A percentile compares a stretch with the other conserved stretches of the same genome.
Conservation (phyloP, 2,113 vertebrate species). For the Pogonocichla stellata region DNA sequence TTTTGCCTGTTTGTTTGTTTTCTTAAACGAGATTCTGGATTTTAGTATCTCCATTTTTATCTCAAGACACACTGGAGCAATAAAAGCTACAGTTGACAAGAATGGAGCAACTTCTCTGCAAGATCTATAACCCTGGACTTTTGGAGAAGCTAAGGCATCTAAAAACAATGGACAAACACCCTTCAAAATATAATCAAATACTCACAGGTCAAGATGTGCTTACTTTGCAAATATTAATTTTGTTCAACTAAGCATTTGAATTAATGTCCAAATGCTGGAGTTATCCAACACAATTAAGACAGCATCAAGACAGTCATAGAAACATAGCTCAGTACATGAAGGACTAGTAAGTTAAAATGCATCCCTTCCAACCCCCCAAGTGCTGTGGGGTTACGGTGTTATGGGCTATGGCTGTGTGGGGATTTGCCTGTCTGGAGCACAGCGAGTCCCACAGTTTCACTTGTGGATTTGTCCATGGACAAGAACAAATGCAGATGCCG, state of each 20-base stretch:
- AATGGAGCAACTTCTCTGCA: background rate
- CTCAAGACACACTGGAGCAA: background rate
- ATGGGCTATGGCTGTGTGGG: accelerated
- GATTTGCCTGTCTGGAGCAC: background rate
- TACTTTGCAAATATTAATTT: background rate
- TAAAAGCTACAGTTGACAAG: background rate
- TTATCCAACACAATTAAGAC: background rate
- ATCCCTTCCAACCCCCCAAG: background rate
- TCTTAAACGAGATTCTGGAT: background rate
- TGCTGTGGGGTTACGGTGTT: accelerated
- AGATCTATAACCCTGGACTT: background rate
- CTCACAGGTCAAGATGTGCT: background rate
- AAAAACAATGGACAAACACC: background rate
- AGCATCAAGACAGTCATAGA: background rate
- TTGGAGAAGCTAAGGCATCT: background rate
- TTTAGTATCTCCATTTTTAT: background rate
- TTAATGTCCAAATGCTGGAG: background rate
- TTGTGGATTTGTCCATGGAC: accelerated
- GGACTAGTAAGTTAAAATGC: accelerated
- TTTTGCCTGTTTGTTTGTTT: background rate
- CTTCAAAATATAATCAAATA: background rate
- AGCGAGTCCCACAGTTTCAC: accelerated
- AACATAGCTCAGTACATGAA: background rate
- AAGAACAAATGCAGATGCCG: background rate
- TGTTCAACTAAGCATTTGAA: background rate